Evolutionary conservation across 2,888 invertebrate species (phyloP), one percentile per base, ranked within the genome.

Genomic region (Stomorhina lunata): DNA sequence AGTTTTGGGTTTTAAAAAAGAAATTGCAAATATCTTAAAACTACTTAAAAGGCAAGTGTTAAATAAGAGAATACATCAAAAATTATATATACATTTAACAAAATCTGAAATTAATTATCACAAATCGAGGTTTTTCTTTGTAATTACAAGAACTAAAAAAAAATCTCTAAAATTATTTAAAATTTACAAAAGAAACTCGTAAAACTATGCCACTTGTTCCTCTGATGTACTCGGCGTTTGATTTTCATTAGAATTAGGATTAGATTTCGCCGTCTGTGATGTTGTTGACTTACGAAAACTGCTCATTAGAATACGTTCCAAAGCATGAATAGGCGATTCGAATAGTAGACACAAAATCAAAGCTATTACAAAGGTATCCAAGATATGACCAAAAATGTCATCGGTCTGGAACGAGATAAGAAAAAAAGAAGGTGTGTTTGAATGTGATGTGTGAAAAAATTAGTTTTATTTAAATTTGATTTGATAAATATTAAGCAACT

Each of bases 301-400:
- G 12, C 85, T 84, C 57, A 95, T 90, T n/a, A 95, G 90, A 81
- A 95, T 93, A 87, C 94, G 94, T 89, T 95, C 95, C 57, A 95
- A 92, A 2, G 94, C 94, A 85, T 95, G 94, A 85, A 95, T 93
- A 1, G 95, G 95, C 7, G 95, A 95, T 89, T 95, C 95, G 86
- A 95, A 95, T 40, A 94, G 92, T 57, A 94, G 90, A 84, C 95
- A 95, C 53, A 95, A 88, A 43, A 95, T 66, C 61, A 94, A 90
- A 65, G 95, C 95, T 84, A 93, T 90, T 22, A 91, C 82, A 87
- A 95, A 94, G 0, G 95, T 95, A 65, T 87, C 84, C 61, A 87
- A 7, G 3, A 81, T 84, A 57, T 88, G 88, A 29, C 85, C 84
- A 5, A 93, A 87, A 9, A 93, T 91, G 85, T 93, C 92, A 61